A percentile compares a stretch with the other conserved stretches of the same genome.
Evolutionary conservation across 2,888 invertebrate genomes (phyloP).

Genomic region (Nemotelus nigrinus): DNA sequence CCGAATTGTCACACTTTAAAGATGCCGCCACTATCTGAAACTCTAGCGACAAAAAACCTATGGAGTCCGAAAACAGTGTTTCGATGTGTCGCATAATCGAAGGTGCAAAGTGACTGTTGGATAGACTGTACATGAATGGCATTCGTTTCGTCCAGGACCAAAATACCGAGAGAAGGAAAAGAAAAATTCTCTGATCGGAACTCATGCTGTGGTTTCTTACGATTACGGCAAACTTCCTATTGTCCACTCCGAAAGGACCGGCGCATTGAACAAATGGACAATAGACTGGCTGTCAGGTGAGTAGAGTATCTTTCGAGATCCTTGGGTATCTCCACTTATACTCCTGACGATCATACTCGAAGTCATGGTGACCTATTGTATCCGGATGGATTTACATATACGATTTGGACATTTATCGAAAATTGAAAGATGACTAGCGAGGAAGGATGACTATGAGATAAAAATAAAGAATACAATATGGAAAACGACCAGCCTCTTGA

Average conservation of each 20-base stretch:
- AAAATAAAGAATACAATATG: slow-evolving; percentile 21
- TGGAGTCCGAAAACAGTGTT: slow-evolving; percentile 25
- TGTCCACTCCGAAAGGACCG: slow-evolving; percentile 2
- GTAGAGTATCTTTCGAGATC: slow-evolving; percentile 26
- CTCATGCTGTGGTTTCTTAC: slow-evolving; percentile 31
- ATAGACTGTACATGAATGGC: slow-evolving; percentile 42
- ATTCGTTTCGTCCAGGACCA: not conserved
- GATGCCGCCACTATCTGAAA: slow-evolving; percentile 15
- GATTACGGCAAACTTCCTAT: slow-evolving; percentile 35
- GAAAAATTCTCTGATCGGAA: slow-evolving; percentile 22
- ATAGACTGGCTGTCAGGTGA: not conserved
- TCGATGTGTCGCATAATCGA: slow-evolving; percentile 31
- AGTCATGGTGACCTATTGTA: slow-evolving; percentile 50
- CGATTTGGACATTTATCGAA: slow-evolving; percentile 44
- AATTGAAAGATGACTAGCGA: slow-evolving; percentile 25
- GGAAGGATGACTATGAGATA: not conserved
- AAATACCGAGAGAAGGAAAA: not conserved
- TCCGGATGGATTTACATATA: slow-evolving; percentile 45
- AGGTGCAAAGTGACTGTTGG: slow-evolving; percentile 38
- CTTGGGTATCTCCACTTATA: not conserved
- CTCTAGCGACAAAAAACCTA: slow-evolving; percentile 13
- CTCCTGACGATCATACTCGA: slow-evolving; percentile 47
- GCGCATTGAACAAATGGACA: not conserved
- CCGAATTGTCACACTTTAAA: not conserved
- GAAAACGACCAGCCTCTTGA: slow-evolving; percentile 38